Conservation (phyloP, 2,113 vertebrate genomes). For the Gavia stellata region DNA sequence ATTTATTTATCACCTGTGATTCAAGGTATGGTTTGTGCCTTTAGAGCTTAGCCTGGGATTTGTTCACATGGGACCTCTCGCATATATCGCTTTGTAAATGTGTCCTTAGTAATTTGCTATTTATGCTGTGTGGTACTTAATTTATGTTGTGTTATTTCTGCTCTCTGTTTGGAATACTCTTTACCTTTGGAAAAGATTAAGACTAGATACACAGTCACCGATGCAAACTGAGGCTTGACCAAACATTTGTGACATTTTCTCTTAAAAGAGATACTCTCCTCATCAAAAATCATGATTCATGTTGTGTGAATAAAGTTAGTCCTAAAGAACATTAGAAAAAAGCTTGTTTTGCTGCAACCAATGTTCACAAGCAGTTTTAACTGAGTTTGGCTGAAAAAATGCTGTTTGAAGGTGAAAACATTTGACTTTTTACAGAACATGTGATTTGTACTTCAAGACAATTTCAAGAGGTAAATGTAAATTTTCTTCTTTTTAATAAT, state of each 20-base stretch:
- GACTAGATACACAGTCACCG: not conserved
- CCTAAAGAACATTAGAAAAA: not conserved
- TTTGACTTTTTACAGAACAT: not conserved
- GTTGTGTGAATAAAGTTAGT: not conserved
- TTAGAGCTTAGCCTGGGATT: not conserved
- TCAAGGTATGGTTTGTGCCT: not conserved
- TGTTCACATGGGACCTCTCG: not conserved
- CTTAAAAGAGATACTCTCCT: not conserved
- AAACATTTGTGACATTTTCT: conserved; percentile 18
- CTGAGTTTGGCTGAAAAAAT: not conserved
- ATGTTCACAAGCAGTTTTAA: not conserved
- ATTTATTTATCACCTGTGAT: not conserved
- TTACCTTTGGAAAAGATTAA: not conserved
- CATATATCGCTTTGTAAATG: not conserved
- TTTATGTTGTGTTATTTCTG: not conserved
- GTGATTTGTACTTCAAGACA: not conserved
- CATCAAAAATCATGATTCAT: not conserved
- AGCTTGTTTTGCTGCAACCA: not conserved
- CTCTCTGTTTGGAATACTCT: not conserved
- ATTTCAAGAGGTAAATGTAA: not conserved
- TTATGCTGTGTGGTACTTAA: not conserved
- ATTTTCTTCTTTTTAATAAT: not conserved
- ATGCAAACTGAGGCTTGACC: not conserved
- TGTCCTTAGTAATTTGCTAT: not conserved
- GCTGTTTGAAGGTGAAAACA: not conserved